Evolutionary conservation across 2,888 invertebrate species (phyloP), one percentile per base, ranked within the genome.

Genomic region (Parochlus steinenii): DNA sequence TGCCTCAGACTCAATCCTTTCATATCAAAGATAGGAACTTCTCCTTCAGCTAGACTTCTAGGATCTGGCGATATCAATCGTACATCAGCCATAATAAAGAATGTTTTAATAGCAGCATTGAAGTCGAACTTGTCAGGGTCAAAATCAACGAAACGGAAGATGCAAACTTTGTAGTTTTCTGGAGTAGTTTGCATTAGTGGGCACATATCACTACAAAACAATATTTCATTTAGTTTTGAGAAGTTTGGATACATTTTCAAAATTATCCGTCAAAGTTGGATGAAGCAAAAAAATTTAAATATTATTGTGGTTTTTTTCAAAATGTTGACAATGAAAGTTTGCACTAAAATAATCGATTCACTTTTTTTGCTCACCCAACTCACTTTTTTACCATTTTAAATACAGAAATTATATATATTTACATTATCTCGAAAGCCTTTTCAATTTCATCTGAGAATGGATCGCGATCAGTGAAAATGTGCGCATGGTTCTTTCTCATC

Each of bases 31-130:
- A 78, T 70, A 0, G 76, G 75, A 33, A 78, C 64, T 50, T 78
- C 78, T 2, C 78, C 78, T 1, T 68, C 63, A 0, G 71, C 64
- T 31, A 72, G 61, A 23, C 68, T 65, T 2, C 61, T 60, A 41
- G 72, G 71, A 19, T 63, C 63, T 12, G 71, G 70, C 3, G 54
- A 55, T 11, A 57, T 50, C 43, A 78, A 63, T 40, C 78, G 62
- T 15, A 74, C 66, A 50, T 79, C 78, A 5, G 74, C 74, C 29
- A 78, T 55, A 69, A 77, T 74, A 54, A 77, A 75, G 61, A 77
- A 76, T 0, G 72, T 66, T 55, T 74, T 76, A 30, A 74, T 62
- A 2, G 69, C 65, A 44, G 74, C 73, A 24, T 67, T 62, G 54
- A 74, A 77, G 47, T 65, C 63, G 47, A 74, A 77, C 49, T 57